Conservation (phyloP, 2,888 invertebrate species). For the Carcina quercana region DNA sequence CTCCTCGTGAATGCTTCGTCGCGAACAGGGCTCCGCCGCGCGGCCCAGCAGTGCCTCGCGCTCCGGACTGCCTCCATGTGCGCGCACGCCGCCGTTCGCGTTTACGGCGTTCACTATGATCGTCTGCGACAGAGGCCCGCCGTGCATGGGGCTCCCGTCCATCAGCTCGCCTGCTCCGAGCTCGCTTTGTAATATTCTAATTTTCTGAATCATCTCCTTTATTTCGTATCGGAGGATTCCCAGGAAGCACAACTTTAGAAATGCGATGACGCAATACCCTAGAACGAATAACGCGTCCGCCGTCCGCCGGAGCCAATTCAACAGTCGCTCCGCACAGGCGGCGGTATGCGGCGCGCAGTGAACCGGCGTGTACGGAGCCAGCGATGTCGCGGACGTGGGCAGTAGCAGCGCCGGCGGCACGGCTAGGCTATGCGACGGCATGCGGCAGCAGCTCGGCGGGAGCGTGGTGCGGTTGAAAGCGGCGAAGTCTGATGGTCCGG, state of each 20-base stretch:
- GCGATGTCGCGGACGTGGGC: conserved; percentile 46
- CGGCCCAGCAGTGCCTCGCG: conserved; percentile 73
- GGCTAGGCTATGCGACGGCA: conserved; percentile 52
- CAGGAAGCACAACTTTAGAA: conserved; percentile 91
- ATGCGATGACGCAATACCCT: conserved; percentile 92
- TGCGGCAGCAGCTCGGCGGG: conserved; percentile 63
- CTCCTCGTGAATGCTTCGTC: conserved; percentile 59
- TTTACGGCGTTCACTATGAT: conserved; percentile 70
- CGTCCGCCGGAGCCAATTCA: conserved; percentile 84
- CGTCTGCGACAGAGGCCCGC: conserved; percentile 64
- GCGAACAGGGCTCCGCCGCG: conserved; percentile 60
- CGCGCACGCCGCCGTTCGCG: conserved; percentile 75
- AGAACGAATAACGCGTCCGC: conserved; percentile 87
- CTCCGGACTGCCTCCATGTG: conserved; percentile 67
- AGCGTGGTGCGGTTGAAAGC: conserved; percentile 54
- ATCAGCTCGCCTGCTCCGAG: conserved; percentile 69
- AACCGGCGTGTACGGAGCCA: conserved; percentile 48
- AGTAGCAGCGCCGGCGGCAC: conserved; percentile 69
- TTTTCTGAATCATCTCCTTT: conserved; percentile 94
- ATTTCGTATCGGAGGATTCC: conserved; percentile 91
- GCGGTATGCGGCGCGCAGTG: conserved; percentile 65
- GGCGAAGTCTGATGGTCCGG: conserved; percentile 74
- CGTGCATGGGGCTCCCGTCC: conserved; percentile 61
- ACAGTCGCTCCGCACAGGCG: conserved; percentile 83
- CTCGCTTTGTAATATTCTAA: conserved; percentile 84